Evolutionary conservation across 2,797 vertebrate species (phyloP), one percentile per base, ranked within the genome.

Genomic region (Syndactyla subalaris): DNA sequence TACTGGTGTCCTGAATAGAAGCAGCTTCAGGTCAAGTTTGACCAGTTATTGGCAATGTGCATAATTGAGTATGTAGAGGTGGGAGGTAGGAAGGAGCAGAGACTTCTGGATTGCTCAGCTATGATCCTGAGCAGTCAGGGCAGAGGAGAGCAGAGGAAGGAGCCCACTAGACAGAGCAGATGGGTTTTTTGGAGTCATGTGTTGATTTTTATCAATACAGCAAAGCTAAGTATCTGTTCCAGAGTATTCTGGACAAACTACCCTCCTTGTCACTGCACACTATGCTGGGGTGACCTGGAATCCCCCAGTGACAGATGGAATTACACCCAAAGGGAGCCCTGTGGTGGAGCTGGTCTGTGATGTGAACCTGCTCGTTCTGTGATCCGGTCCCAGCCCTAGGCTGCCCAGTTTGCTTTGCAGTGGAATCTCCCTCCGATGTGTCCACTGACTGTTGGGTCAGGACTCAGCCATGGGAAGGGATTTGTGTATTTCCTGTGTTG

Each of bases 261-360:
- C 29, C 10, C 2, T 36, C 58, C 66, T 36, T 26, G 70, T n/a
- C 71, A 12, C 49, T 29, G 59, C 39, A 10, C 1, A 0, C 59
- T 6, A 1, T 0, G 0, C 21, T 49, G 45, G 45, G 36, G 16
- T 71, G 52, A 12, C 29, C 41, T 57, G 32, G 18, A 3, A 2
- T 36, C 9, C 65, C 18, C 32, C 16, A 3, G 29, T 6, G n/a
- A 24, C 2, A 49, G 49, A 2, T 30, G 45, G 80, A 73, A 24
- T 55, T 24, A 6, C 51, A 17, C 48, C 34, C 67, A 21, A 7
- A 27, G 72, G 48, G 48, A 92, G 38, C 39, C 29, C 7, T 9
- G 12, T 15, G 63, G 20, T 4, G 48, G 61, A 79, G 58, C 62
- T 23, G 24, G 70, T 48, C 73, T 55, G 62, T 15, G 73, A 6